Conservation (phyloP, 2,888 invertebrate species). For the Lasioglossum zephyrum region DNA sequence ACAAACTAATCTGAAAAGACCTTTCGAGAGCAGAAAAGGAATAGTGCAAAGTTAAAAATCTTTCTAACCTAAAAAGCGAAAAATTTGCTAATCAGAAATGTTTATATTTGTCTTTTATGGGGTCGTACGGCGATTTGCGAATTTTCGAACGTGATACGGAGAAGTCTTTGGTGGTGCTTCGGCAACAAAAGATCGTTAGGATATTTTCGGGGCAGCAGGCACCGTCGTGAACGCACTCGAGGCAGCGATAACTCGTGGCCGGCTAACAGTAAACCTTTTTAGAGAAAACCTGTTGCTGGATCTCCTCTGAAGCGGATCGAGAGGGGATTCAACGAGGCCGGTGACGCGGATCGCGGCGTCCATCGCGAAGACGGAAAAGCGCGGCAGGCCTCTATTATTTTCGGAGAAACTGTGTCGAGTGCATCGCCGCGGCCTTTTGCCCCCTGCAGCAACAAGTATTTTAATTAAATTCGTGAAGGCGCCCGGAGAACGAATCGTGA, state of each 20-base stretch:
- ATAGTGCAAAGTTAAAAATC: neutral
- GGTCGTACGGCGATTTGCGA: neutral
- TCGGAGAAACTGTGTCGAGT: neutral
- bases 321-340: neutral
- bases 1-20: neutral
- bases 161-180: neutral
- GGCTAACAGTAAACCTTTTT: slow-evolving; percentile 20
- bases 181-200: neutral
- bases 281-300: slow-evolving; percentile 36
- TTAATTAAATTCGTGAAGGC: neutral
- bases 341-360: slow-evolving; percentile 2
- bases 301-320: neutral
- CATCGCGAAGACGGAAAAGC: slow-evolving; percentile 8
- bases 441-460: neutral
- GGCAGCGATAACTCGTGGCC: slow-evolving; percentile 1
- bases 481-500: neutral
- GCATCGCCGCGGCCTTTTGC: neutral
- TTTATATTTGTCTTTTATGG: neutral
- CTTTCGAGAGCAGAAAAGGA: neutral
- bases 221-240: neutral
- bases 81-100: neutral
- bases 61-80: neutral
- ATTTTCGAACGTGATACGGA: neutral
- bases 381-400: neutral
- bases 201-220: neutral